Conservation (phyloP, 2,113 vertebrate genomes). For the Percina caprodes region DNA sequence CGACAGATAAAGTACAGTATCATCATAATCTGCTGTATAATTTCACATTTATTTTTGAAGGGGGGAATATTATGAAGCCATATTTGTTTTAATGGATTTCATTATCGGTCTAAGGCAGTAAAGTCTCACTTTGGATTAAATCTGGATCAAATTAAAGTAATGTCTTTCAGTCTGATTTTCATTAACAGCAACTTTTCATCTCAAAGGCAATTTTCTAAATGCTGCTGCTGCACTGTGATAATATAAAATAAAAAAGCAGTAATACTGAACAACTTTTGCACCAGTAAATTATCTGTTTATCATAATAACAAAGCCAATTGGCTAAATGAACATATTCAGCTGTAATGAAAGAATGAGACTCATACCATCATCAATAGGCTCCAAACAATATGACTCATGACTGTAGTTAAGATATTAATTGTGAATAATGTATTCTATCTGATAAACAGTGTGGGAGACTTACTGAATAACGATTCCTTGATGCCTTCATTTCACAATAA, state of each 20-base stretch:
- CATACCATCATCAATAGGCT: slow-evolving; percentile 64
- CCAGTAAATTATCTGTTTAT: slow-evolving; percentile 47
- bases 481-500: slow-evolving; percentile 79
- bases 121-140: slow-evolving; percentile 19
- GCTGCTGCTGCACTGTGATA: slow-evolving; percentile 35
- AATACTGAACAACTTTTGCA: slow-evolving; percentile 25
- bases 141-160: slow-evolving; percentile 34
- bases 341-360: slow-evolving; percentile 63
- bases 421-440: slow-evolving; percentile 78
- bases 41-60: slow-evolving; percentile 28
- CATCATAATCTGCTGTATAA: slow-evolving; percentile 18
- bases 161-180: slow-evolving; percentile 24
- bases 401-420: slow-evolving; percentile 65
- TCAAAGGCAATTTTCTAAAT: slow-evolving; percentile 31
- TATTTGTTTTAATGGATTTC: slow-evolving; percentile 23
- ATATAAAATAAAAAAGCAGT: slow-evolving; percentile 33
- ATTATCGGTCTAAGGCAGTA: slow-evolving; percentile 29
- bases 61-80: slow-evolving; percentile 14
- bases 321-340: slow-evolving; percentile 60
- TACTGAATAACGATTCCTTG: slow-evolving; percentile 68
- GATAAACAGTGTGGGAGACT: slow-evolving; percentile 68
- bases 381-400: slow-evolving; percentile 51
- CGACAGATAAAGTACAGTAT: slow-evolving; percentile 20
- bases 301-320: slow-evolving; percentile 68
- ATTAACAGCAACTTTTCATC: slow-evolving; percentile 37